phyloP scores from a whole-genome alignment of 2,888 invertebrate genomes.

The Torymus auratus region DNA sequence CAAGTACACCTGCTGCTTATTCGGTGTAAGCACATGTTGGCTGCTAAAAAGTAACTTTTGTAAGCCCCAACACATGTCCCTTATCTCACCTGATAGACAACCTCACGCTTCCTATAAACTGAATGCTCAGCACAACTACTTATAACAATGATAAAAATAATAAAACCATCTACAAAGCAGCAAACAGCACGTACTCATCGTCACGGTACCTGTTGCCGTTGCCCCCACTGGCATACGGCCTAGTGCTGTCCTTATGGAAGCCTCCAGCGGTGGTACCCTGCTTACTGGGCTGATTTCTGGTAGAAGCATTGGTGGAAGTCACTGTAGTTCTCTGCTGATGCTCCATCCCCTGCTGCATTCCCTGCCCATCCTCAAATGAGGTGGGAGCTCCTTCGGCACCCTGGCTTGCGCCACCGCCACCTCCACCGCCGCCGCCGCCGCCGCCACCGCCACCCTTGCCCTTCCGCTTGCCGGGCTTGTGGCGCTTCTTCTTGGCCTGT shows the following conservation, averaged over 20 bases:
- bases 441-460: constrained; percentile 80
- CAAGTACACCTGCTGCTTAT: too few species aligned
- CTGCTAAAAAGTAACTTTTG: too few species aligned
- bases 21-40: too few species aligned
- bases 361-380: too few species aligned
- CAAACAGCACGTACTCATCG: background rate
- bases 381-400: constrained; percentile 72
- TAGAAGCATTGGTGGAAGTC: constrained; percentile 10
- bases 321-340: constrained; percentile 19
- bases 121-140: background rate
- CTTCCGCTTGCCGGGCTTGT: constrained; percentile 92
- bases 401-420: constrained; percentile 73
- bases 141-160: too few species aligned
- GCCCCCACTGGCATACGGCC: constrained; percentile 63
- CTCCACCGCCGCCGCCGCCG: background rate
- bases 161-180: background rate
- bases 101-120: background rate
- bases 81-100: background rate
- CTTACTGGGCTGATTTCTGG: constrained; percentile 44
- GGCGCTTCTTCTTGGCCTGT: constrained; percentile 94
- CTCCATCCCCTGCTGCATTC: too few species aligned
- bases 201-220: constrained; percentile 71
- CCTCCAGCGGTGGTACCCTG: constrained; percentile 16
- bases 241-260: constrained; percentile 60
- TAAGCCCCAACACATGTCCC: too few species aligned